phyloP scores from a whole-genome alignment of 2,113 vertebrate species.

The Melanerpes formicivorus region DNA sequence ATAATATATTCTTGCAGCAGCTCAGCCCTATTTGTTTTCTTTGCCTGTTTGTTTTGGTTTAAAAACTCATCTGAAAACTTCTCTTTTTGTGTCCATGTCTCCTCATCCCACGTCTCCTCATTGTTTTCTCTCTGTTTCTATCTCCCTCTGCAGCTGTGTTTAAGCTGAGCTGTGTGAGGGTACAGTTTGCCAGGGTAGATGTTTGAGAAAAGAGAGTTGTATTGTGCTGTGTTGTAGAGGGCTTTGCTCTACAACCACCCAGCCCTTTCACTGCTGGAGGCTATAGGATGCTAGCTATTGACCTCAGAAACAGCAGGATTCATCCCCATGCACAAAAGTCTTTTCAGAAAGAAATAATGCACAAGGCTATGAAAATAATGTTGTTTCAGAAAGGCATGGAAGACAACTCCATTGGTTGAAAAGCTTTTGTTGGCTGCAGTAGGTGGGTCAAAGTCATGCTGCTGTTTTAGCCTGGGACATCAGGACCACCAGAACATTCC shows the following conservation, averaged over 20 bases:
- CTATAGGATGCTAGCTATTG: background rate
- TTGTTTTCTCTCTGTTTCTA: background rate
- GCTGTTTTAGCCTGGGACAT: background rate
- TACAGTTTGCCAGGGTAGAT: background rate
- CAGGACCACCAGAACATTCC: background rate
- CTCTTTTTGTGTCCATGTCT: background rate
- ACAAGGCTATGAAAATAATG: background rate
- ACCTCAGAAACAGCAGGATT: slow-evolving; percentile 41
- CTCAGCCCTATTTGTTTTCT: background rate
- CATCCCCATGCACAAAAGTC: background rate
- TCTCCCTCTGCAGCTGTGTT: slow-evolving; percentile 27
- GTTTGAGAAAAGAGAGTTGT: background rate
- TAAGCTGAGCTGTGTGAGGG: background rate
- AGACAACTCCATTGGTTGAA: rapidly evolving
- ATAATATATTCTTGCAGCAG: background rate
- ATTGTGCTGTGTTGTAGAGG: slow-evolving; percentile 39
- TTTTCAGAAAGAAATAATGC: slow-evolving; percentile 52
- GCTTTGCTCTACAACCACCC: background rate
- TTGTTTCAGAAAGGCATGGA: background rate
- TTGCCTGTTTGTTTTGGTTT: background rate
- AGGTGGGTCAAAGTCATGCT: background rate
- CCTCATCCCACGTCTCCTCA: background rate
- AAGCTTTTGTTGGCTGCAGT: background rate
- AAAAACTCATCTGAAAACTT: slow-evolving; percentile 19
- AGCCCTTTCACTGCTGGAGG: background rate